Percentiles rank a stretch among this genome's conserved stretches.
These are phyloP conservation scores for Oryzias dopingdopingensis DNA, from an alignment of 2,797 vertebrate species.

Conservation along the genomic window DNA sequence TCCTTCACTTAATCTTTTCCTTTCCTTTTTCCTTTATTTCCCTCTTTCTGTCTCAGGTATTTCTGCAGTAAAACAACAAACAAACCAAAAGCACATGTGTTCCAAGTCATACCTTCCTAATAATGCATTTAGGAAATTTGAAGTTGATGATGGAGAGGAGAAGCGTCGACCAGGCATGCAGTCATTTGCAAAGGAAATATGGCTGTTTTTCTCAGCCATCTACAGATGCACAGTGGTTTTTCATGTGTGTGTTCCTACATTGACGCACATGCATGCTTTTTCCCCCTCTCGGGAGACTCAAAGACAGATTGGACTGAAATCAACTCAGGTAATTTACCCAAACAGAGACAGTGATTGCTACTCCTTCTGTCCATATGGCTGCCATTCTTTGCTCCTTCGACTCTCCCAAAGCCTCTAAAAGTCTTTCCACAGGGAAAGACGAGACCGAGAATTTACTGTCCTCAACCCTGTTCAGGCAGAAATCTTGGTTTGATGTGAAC, in stretches of 20 bases:
- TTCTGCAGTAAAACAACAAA: conserved; percentile 40
- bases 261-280: conserved; percentile 12
- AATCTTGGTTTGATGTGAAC: conserved; percentile 44
- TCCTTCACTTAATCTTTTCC: conserved; percentile 42
- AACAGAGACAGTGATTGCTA: conserved; percentile 62
- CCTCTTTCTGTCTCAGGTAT: conserved; percentile 32
- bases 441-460: conserved; percentile 36
- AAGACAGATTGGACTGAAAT: conserved; percentile 75
- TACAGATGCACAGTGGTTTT: conserved; percentile 21
- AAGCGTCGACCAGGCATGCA: conserved; percentile 44
- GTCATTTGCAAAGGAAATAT: conserved; percentile 54
- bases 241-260: conserved; percentile 10
- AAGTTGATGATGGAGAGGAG: conserved; percentile 52
- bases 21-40: conserved; percentile 32
- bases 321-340: conserved; percentile 70
- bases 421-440: conserved; percentile 18
- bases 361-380: conserved; percentile 20
- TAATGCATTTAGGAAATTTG: conserved; percentile 62
- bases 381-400: conserved; percentile 4
- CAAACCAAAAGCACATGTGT: conserved; percentile 77
- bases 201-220: conserved; percentile 32
- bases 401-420: conserved; percentile 20
- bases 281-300: conserved; percentile 46
- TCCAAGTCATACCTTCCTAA: conserved; percentile 67
- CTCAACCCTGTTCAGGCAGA: conserved; percentile 24